Base-by-base conservation (phyloP, 2,888 invertebrate genomes). In the Sepioteuthis lessoniana region DNA sequence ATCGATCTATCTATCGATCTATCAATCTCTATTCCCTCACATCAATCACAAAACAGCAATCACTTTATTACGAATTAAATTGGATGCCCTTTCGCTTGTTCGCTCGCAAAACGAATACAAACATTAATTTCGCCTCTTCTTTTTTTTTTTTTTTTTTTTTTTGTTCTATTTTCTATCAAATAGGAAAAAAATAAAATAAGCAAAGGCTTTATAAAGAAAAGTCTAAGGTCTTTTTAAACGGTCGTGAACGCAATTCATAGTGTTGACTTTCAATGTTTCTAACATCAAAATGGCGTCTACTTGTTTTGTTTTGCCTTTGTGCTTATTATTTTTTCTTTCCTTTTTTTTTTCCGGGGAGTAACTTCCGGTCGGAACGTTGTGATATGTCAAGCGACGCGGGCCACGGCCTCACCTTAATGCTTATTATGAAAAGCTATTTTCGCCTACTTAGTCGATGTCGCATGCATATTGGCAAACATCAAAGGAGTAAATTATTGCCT, bases 331-430 rank as follows among this genome's bases (percentile, higher is more conserved):
- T n/a, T n/a, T n/a, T n/a, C 7, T 25, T 28, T 60, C 28, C 7
- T 60, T 60, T 60, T 60, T 7, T 76, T 76, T n/a, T 76, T n/a
- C 76, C n/a, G 31, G 31, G 76, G n/a, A n/a, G 31, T 76, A 31
- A 76, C 76, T 76, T 76, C 76, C 76, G 76, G 76, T 76, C 76
- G 76, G 76, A 31, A 50, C 76, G 76, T 76, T 76, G 31, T 76
- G 76, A 76, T 76, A 76, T n/a, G 76, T 76, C 76, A n/a, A 76
- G n/a, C 76, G 76, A n/a, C 76, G 76, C 76, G 16, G 50, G 50
- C 50, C 50, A 50, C 50, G 50, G 50, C 19, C 76, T 76, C 31
- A n/a, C 76, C 76, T n/a, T 76, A 76, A 76, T 76, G 76, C 76
- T 76, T 76, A 76, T 76, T 76, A 76, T 76, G 76, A 76, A 76